These are phyloP conservation scores for Cephalotes varians DNA, from an alignment of 2,888 invertebrate genomes.

Conservation along the genomic window DNA sequence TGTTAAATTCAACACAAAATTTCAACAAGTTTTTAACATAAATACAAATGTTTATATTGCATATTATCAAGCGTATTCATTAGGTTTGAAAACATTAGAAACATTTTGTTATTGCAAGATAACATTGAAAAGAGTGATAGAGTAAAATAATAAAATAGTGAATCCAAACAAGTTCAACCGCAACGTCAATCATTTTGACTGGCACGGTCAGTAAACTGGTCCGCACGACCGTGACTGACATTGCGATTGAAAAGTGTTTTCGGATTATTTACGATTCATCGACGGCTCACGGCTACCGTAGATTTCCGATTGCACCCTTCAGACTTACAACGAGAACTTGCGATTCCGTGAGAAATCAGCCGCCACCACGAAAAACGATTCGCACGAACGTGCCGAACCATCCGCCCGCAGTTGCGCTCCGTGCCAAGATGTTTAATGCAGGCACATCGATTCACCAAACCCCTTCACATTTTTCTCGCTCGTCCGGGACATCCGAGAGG, in stretches of 20 bases:
- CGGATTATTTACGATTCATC: conserved; percentile 31
- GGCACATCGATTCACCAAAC: conserved; percentile 82
- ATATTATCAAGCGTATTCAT: background rate
- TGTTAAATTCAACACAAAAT: too few relatives aligned
- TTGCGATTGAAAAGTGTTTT: conserved; percentile 26
- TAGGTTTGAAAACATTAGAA: background rate
- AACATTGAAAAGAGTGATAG: background rate
- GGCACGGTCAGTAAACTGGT: conserved; percentile 5
- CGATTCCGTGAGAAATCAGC: conserved; percentile 55
- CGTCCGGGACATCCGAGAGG: conserved; percentile 67
- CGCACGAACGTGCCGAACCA: conserved; percentile 40
- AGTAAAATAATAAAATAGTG: background rate
- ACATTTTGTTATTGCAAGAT: background rate
- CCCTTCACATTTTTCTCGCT: conserved; percentile 78
- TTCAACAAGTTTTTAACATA: too few relatives aligned
- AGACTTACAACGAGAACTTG: conserved; percentile 52
- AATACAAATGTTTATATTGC: too few relatives aligned
- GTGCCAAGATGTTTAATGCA: conserved; percentile 81
- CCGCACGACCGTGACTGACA: conserved; percentile 9
- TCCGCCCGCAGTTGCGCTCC: conserved; percentile 46
- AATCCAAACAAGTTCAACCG: background rate
- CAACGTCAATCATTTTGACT: conserved; percentile 17
- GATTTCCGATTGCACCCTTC: conserved; percentile 33
- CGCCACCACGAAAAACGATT: conserved; percentile 39
- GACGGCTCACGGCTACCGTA: background rate